Percentiles rank a stretch among this genome's conserved stretches.
Conservation (phyloP, 2,113 vertebrate genomes). For the Pachypanchax playfairii region DNA sequence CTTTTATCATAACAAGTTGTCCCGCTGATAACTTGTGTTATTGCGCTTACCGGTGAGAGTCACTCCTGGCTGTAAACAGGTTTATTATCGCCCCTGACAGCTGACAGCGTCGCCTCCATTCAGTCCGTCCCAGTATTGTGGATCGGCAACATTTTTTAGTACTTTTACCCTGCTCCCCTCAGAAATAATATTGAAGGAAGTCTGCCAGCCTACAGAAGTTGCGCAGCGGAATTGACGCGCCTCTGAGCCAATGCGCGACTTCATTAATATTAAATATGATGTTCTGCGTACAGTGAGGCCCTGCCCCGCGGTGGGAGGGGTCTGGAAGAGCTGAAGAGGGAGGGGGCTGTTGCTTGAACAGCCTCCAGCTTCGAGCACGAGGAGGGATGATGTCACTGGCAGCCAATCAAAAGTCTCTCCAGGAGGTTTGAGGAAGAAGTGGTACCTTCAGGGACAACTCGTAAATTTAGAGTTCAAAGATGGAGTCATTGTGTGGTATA, state of each 20-base stretch:
- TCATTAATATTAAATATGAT: constrained; percentile 64
- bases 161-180: constrained; percentile 87
- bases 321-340: constrained; percentile 23
- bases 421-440: constrained; percentile 40
- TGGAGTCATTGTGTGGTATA: not conserved
- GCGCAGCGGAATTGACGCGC: constrained; percentile 68
- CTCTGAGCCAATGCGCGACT: constrained; percentile 70
- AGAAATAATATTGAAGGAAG: constrained; percentile 82
- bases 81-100: constrained; percentile 57
- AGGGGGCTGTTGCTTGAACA: constrained; percentile 51
- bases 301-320: constrained; percentile 64
- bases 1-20: constrained; percentile 50
- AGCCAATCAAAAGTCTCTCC: constrained; percentile 84
- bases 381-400: constrained; percentile 91
- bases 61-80: constrained; percentile 50
- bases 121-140: constrained; percentile 82
- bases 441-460: constrained; percentile 48
- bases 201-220: constrained; percentile 74
- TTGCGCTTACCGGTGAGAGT: constrained; percentile 62
- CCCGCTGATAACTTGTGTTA: constrained; percentile 6
- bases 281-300: constrained; percentile 46
- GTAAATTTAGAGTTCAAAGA: not conserved
- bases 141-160: constrained; percentile 84
- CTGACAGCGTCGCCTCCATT: constrained; percentile 74
- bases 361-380: constrained; percentile 53